Conservation (phyloP, 2,888 invertebrate species). For the Phragmatobia fuliginosa region DNA sequence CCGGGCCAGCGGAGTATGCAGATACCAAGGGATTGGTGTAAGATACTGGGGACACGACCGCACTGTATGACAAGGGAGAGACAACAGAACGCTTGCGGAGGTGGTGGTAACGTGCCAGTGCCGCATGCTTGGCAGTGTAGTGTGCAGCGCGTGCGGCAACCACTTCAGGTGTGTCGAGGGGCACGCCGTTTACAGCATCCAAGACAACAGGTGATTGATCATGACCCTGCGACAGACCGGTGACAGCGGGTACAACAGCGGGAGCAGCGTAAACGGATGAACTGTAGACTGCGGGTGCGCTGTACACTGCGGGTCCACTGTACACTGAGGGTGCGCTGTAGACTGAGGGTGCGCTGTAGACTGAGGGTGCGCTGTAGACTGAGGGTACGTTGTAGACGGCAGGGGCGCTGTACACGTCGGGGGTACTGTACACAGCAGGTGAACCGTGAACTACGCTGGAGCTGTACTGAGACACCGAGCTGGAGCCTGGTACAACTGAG, state of each 20-base stretch:
- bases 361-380: too few relatives aligned
- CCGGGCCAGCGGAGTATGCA: constrained; percentile 54
- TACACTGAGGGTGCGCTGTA: constrained; percentile 51
- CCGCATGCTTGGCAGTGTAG: constrained; percentile 81
- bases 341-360: too few relatives aligned
- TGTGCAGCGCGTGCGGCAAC: constrained; percentile 81
- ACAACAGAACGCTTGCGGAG: constrained; percentile 75
- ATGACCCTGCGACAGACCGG: constrained; percentile 67
- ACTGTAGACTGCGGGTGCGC: constrained; percentile 58
- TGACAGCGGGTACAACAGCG: constrained; percentile 47
- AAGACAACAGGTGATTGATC: constrained; percentile 79
- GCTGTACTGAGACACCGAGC: constrained; percentile 68
- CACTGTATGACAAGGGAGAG: constrained; percentile 63
- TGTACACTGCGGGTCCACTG: constrained; percentile 54
- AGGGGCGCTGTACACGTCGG: constrained; percentile 54
- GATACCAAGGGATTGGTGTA: constrained; percentile 55
- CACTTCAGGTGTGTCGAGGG: constrained; percentile 82
- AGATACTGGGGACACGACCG: constrained; percentile 62
- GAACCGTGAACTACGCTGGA: constrained; percentile 68
- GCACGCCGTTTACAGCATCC: constrained; percentile 78
- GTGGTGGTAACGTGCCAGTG: constrained; percentile 73
- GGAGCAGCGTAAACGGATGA: constrained; percentile 43
- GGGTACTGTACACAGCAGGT: constrained; percentile 57
- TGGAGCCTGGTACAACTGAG: constrained; percentile 59
- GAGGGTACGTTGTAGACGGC: constrained; percentile 50